Evolutionary conservation across 2,113 vertebrate species (phyloP), one percentile per base, ranked within the genome.

Genomic region (Pteruthius melanotis): DNA sequence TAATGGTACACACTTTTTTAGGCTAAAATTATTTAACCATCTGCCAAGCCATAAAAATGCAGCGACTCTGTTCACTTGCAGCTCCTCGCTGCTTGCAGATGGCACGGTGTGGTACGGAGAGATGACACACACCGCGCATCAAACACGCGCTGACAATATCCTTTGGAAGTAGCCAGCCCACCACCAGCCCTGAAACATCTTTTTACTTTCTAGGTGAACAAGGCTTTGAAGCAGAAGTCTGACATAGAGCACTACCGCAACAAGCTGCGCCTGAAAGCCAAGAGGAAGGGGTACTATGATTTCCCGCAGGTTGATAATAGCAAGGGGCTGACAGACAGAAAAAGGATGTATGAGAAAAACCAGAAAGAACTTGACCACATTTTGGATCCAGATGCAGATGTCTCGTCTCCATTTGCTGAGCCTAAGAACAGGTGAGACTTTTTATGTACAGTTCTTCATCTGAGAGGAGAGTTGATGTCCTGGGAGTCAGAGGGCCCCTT

Each of bases 161-260:
- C 1, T 65, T 94, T 79, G 77, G 71, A 92, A 85, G 44, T 68
- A 72, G 61, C 84, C 93, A 79, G 59, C 65, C 91, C 71, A 76
- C 71, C 37, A 66, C 28, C 68, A 57, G 60, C 75, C 80, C 82
- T 81, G 74, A 71, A 85, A 61, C 22, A 13, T 86, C 35, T 83
- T 57, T 80, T 42, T 96, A 82, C 91, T 52, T 86, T 71, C 45
- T 95, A 99, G 99, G 99, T 99, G 93, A 99, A 98, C 97, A 98
- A 99, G 97, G 99, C 99, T 80, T 97, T 99, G 95, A 99, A 99
- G 95, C 99, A 99, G 98, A 99, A 99, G 95, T 99, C 99, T 0
- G 99, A 99, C 96, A 99, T 99, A 14, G 99, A 99, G 84, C 99
- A 99, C 96, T 99, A 99, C 96, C 99, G 99, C 96, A 99, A 99